Conservation (phyloP, 1,140 invertebrate species). For the Phortica variegata region DNA sequence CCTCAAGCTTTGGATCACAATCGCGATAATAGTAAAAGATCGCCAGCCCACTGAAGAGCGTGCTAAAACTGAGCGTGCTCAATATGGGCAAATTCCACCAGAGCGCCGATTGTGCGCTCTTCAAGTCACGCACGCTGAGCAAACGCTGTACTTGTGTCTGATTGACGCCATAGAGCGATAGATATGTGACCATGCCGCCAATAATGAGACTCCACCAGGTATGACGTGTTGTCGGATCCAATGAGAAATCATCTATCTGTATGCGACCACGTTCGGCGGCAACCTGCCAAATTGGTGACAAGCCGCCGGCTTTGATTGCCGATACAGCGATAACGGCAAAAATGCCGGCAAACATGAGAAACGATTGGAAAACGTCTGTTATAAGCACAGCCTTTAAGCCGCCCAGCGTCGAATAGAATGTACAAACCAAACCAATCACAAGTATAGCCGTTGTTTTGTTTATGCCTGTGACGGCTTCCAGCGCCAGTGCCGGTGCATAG, state of each 20-base stretch:
- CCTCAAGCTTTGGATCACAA: constrained; percentile 70
- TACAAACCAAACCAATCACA: constrained; percentile 76
- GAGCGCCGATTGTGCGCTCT: constrained; percentile 65
- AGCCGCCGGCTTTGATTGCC: constrained; percentile 64
- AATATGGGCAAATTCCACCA: constrained; percentile 74
- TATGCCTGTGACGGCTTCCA: constrained; percentile 83
- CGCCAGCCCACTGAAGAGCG: constrained; percentile 75
- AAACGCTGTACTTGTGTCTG: constrained; percentile 86
- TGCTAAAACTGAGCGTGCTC: constrained; percentile 65
- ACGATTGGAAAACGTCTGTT: constrained; percentile 81
- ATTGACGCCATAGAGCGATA: constrained; percentile 79
- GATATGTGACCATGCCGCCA: constrained; percentile 74
- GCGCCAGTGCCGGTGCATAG: constrained; percentile 86
- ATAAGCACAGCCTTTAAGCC: constrained; percentile 88
- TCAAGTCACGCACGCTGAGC: constrained; percentile 72
- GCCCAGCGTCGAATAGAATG: constrained; percentile 83
- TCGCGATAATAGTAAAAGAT: constrained; percentile 74
- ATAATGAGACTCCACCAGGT: constrained; percentile 73
- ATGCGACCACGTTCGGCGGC: constrained; percentile 67
- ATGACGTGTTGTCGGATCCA: constrained; percentile 74
- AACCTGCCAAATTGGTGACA: constrained; percentile 68
- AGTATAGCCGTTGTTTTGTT: constrained; percentile 74
- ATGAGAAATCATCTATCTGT: constrained; percentile 61
- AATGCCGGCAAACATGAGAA: constrained; percentile 76
- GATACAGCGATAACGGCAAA: constrained; percentile 75